Percentiles rank a stretch among this genome's conserved stretches.
Evolutionary conservation across 2,888 invertebrate species (phyloP).

Genomic region (Synergus gifuensis): DNA sequence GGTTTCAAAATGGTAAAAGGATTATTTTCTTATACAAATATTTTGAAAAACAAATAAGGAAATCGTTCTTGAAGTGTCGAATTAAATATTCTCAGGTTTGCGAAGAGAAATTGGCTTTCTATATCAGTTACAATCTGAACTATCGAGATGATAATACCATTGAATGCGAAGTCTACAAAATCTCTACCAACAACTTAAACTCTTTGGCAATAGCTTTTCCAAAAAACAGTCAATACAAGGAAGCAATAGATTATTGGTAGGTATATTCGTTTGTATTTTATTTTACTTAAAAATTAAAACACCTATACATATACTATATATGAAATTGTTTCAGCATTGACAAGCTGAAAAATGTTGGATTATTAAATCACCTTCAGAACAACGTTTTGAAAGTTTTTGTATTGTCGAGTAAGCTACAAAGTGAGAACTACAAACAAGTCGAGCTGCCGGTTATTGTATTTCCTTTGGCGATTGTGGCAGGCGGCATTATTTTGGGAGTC

Average conservation of each 20-base stretch:
- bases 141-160: background rate
- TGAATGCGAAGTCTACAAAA: background rate
- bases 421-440: background rate
- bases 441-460: background rate
- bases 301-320: too few relatives aligned
- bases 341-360: background rate
- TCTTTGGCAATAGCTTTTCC: background rate
- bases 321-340: constrained; percentile 1
- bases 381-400: background rate
- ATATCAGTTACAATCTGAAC: background rate
- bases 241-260: background rate
- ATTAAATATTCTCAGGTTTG: background rate
- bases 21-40: background rate
- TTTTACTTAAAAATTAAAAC: too few relatives aligned
- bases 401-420: background rate
- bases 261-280: background rate
- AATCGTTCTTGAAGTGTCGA: background rate
- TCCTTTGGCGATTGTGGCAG: background rate
- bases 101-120: constrained; percentile 13
- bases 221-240: constrained; percentile 5
- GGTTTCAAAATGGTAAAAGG: constrained; percentile 10
- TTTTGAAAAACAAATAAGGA: background rate
- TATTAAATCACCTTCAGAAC: background rate
- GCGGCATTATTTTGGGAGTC: background rate
- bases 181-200: background rate